Base-by-base conservation (phyloP, 2,888 invertebrate genomes). In the Drosophila atroscutellata region DNA sequence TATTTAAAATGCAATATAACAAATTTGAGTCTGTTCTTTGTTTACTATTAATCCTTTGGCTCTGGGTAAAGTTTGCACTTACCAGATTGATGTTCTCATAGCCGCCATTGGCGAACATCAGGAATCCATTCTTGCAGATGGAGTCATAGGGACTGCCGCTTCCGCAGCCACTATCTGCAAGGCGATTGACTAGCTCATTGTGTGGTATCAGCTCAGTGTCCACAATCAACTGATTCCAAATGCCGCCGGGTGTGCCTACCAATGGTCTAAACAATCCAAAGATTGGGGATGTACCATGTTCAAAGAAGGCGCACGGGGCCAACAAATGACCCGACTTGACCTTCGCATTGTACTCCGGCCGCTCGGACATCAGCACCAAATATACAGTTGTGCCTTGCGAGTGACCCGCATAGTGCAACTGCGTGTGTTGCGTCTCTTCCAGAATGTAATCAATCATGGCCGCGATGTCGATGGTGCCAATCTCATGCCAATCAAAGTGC, bases 401-500 rank as follows among this genome's bases (percentile, higher is more conserved):
- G 65, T 92, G 93, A 0, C 92, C 92, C 15, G 78, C 85, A 62
- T 92, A 92, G 66, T 92, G 91, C 5, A 93, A 15, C 37, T 86
- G 56, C 1, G 28, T 1, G 24, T 68, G 62, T 5, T 74, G 72
- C 0, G 90, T 92, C 4, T 52, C 5, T 0, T 63, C 60, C 18
- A 88, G 55, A 5, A 92, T 89, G 34, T 82, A 91, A 65, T 93
- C 92, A 32, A 93, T 87, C 87, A 92, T 91, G 13, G 91, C 77
- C 0, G 93, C 80, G 9, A 93, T 61, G 69, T 92, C 92, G 90
- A 96, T 95, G 50, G 95, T 92, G 2, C 96, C 98, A 94, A 98
- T 97, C 93, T 99, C 98, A 90, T 99, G 97, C 94, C 97, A 99
- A 82, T 97, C 97, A 59, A 92, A 92, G 39, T 89, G 83, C 92